These are phyloP conservation scores for Leptodactylus fallax DNA, from an alignment of 2,797 vertebrate genomes.

Conservation along the genomic window DNA sequence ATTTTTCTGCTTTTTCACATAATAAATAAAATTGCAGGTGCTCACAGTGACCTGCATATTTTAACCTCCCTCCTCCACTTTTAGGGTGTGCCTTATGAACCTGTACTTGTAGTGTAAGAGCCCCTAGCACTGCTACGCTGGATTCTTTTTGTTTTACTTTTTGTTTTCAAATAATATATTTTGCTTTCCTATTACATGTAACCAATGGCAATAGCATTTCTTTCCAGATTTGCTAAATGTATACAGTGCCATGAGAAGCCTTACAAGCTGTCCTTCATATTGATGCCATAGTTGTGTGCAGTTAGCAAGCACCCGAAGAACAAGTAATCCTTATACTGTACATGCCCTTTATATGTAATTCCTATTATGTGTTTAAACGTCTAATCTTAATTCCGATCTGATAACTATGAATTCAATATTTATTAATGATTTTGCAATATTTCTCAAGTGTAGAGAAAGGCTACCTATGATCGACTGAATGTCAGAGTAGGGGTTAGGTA, in stretches of 20 bases:
- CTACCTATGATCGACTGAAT: neutral
- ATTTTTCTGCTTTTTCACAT: too few species aligned
- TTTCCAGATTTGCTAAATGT: neutral
- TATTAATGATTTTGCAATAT: neutral
- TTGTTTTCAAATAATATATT: too few species aligned
- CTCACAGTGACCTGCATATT: too few species aligned
- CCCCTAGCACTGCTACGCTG: too few species aligned
- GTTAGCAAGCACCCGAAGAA: neutral
- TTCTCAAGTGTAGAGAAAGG: neutral
- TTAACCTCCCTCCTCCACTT: too few species aligned
- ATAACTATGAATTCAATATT: neutral
- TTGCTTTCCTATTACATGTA: too few species aligned
- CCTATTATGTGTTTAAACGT: neutral
- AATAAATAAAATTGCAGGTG: too few species aligned
- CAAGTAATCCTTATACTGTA: neutral
- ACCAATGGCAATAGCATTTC: too few species aligned
- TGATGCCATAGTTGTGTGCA: neutral
- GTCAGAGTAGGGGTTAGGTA: neutral
- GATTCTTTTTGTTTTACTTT: too few species aligned
- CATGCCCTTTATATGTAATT: neutral
- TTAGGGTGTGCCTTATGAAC: too few species aligned
- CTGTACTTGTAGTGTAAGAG: too few species aligned
- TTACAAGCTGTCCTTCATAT: too few species aligned
- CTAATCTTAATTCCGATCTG: neutral
- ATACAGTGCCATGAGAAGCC: neutral